Conservation (phyloP, 2,888 invertebrate species). For the Tachina fera region DNA sequence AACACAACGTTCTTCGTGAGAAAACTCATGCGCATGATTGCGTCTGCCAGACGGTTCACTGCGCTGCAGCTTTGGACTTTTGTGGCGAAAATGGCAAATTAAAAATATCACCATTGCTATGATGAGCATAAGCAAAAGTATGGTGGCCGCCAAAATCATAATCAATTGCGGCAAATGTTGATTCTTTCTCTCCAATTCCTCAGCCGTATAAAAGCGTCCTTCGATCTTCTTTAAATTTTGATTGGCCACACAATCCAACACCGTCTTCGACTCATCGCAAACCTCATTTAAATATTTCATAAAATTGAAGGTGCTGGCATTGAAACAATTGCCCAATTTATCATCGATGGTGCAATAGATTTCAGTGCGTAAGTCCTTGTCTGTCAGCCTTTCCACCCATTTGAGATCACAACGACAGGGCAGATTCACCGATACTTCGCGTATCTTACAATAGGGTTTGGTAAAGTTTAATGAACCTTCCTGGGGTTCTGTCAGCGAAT, state of each 20-base stretch:
- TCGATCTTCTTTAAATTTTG: constrained; percentile 76
- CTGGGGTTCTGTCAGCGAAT: constrained; percentile 78
- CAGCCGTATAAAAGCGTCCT: constrained; percentile 77
- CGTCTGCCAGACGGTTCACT: constrained; percentile 60
- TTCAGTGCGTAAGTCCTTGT: constrained; percentile 79
- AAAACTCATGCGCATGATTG: constrained; percentile 76
- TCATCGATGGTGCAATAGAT: constrained; percentile 78
- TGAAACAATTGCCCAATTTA: constrained; percentile 78
- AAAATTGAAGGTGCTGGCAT: constrained; percentile 78
- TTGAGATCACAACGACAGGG: constrained; percentile 78
- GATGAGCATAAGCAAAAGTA: constrained; percentile 68
- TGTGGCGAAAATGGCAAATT: constrained; percentile 62
- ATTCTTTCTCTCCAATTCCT: constrained; percentile 75
- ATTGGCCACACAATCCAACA: constrained; percentile 78
- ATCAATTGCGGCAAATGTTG: constrained; percentile 71
- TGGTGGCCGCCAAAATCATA: constrained; percentile 68
- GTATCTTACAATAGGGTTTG: constrained; percentile 78
- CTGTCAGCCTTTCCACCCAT: constrained; percentile 78
- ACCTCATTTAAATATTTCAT: constrained; percentile 79
- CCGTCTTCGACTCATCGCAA: constrained; percentile 77
- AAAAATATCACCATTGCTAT: constrained; percentile 71
- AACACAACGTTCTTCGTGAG: constrained; percentile 75
- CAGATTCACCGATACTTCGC: constrained; percentile 77
- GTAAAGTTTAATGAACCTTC: constrained; percentile 79
- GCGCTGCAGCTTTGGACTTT: constrained; percentile 31